Evolutionary conservation across 2,113 vertebrate genomes (phyloP), one percentile per base, ranked within the genome.

Genomic region (Hemicordylus capensis): DNA sequence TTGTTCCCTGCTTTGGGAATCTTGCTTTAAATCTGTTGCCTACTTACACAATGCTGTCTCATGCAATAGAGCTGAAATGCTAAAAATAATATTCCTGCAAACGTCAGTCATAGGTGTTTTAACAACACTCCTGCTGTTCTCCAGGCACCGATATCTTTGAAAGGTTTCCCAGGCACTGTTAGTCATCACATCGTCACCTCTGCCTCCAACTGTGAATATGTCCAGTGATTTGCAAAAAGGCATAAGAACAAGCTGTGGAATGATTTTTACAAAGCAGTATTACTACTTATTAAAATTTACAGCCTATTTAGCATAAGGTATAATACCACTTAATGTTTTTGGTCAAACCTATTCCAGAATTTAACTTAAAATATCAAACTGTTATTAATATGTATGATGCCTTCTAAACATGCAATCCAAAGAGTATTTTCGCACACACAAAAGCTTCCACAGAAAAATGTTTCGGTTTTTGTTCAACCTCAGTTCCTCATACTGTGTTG

Each of bases 161-260:
- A 99, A 99, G 1, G 97, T 98, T 87, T 99, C 98, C 98, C 98
- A 99, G 81, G 95, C 96, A 0, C 94, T 96, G 86, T 97, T 98
- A 0, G 94, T 97, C 83, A 95, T 89, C 56, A 96, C 74, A 1
- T 98, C 97, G 5, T 98, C 97, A 0, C 96, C 98, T 1, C 97
- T 96, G 1, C 97, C 97, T 87, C 97, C 96, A 70, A 92, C 87
- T 0, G 97, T 96, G 95, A 99, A 99, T 79, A 99, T 97, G 83
- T 99, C 98, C 95, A 99, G 93, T 0, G 97, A 98, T 90, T 98
- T 98, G 92, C 98, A 99, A 96, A 98, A 97, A 0, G 99, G 99
- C 97, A 99, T 98, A 90, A 99, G 95, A 85, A 99, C 98, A 17
- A 99, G 98, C 99, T 99, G 72, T 0, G 28, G 85, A 88, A 86